A percentile compares a stretch with the other conserved stretches of the same genome.
phyloP scores from a whole-genome alignment of 2,797 vertebrate species.

The Crocidura indochinensis region DNA sequence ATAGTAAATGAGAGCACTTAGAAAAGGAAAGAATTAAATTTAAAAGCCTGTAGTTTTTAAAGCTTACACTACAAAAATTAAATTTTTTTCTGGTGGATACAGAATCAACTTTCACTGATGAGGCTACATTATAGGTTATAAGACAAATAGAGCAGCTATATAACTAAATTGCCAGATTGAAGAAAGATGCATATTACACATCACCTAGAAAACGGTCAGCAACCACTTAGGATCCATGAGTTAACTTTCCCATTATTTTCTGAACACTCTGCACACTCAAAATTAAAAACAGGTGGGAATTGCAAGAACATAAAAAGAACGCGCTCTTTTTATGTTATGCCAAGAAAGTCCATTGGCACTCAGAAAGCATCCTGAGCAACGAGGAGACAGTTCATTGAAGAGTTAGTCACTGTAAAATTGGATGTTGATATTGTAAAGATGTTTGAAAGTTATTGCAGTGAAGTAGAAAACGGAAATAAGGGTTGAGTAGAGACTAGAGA shows the following conservation, averaged over 20 bases:
- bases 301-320: slow-evolving; percentile 54
- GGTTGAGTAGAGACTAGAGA: slow-evolving; percentile 3
- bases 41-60: slow-evolving; percentile 49
- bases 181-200: not conserved
- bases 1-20: slow-evolving; percentile 38
- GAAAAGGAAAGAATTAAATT: slow-evolving; percentile 61
- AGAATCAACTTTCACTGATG: slow-evolving; percentile 24
- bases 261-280: slow-evolving; percentile 28
- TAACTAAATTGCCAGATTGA: not conserved
- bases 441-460: slow-evolving; percentile 31
- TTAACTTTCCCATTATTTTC: slow-evolving; percentile 48
- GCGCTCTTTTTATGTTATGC: not conserved
- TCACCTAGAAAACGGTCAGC: not conserved
- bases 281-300: slow-evolving; percentile 25
- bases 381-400: slow-evolving; percentile 68
- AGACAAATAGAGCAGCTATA: not conserved
- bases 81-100: slow-evolving; percentile 7
- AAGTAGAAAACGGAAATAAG: slow-evolving; percentile 40
- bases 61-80: slow-evolving; percentile 1
- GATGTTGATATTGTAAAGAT: slow-evolving; percentile 57
- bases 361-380: slow-evolving; percentile 58
- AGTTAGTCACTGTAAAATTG: slow-evolving; percentile 73
- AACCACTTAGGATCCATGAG: not conserved
- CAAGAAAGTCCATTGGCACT: not conserved
- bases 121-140: not conserved